phyloP scores from a whole-genome alignment of 2,888 invertebrate genomes.

The Blastobasis adustella region DNA sequence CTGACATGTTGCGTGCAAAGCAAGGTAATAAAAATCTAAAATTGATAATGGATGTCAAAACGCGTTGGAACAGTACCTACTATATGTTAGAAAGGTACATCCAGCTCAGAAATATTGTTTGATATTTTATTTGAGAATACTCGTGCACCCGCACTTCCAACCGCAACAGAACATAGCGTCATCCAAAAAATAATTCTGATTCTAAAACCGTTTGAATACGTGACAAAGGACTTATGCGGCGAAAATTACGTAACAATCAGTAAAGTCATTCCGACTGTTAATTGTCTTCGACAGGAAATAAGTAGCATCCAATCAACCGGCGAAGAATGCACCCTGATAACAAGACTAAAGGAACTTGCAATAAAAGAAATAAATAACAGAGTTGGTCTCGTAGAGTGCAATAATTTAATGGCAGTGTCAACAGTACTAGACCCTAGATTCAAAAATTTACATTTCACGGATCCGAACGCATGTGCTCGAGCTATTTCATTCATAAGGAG shows the following conservation, averaged over 20 bases:
- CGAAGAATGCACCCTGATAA: constrained; percentile 1
- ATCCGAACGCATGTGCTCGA: constrained; percentile 14
- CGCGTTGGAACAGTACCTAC: constrained; percentile 14
- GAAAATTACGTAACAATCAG: constrained; percentile 19
- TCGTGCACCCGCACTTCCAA: constrained; percentile 15
- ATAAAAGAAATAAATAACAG: constrained; percentile 13
- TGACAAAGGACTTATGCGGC: constrained; percentile 21
- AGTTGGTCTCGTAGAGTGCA: constrained; percentile 16
- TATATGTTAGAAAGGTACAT: constrained; percentile 14
- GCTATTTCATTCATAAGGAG: constrained; percentile 15
- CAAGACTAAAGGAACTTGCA: constrained; percentile 11
- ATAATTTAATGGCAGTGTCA: constrained; percentile 14
- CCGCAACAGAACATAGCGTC: constrained; percentile 16
- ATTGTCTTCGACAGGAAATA: constrained; percentile 13
- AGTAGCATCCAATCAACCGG: constrained; percentile 8
- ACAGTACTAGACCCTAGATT: constrained; percentile 15
- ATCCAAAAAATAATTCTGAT: constrained; percentile 24
- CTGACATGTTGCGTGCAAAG: constrained; percentile 11
- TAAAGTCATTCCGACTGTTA: constrained; percentile 19
- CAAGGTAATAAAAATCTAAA: constrained; percentile 12
- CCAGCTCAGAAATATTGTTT: constrained; percentile 8
- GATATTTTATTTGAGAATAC: constrained; percentile 15
- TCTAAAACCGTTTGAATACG: constrained; percentile 19
- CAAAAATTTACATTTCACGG: constrained; percentile 15
- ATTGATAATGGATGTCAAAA: constrained; percentile 16